A percentile compares a stretch with the other conserved stretches of the same genome.
Conservation (phyloP, 2,113 vertebrate genomes). For the Tachysurus fulvidraco region DNA sequence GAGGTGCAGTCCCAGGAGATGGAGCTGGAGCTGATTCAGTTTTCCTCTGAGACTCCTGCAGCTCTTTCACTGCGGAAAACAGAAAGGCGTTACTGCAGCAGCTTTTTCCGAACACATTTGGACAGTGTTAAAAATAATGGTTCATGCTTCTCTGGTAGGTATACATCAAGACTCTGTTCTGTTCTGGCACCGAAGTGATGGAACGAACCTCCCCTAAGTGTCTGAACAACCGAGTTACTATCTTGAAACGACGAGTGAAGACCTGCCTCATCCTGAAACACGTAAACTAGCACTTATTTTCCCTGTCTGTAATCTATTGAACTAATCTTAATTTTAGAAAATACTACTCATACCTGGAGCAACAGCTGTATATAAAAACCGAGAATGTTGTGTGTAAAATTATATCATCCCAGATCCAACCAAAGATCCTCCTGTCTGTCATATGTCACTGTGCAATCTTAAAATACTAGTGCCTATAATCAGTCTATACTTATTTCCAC, state of each 20-base stretch:
- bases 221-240: no score
- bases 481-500: neutral
- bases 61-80: slow-evolving; percentile 65
- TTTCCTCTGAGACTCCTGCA: slow-evolving; percentile 65
- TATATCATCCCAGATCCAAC: neutral
- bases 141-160: neutral
- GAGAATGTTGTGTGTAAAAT: neutral
- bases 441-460: neutral
- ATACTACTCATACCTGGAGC: neutral
- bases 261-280: no score
- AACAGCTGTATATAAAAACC: neutral
- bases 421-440: neutral
- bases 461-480: neutral
- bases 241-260: no score
- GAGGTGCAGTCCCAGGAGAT: slow-evolving; percentile 65
- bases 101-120: neutral
- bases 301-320: no score
- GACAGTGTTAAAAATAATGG: neutral
- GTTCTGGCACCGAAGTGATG: no score
- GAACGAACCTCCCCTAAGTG: no score
- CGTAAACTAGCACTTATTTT: no score
- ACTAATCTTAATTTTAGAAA: neutral
- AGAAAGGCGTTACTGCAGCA: slow-evolving; percentile 15
- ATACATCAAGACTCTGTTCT: no score
- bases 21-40: slow-evolving; percentile 49